Conservation (phyloP, 64 coral and sea anemone species). For the Stichodactyla helianthus region DNA sequence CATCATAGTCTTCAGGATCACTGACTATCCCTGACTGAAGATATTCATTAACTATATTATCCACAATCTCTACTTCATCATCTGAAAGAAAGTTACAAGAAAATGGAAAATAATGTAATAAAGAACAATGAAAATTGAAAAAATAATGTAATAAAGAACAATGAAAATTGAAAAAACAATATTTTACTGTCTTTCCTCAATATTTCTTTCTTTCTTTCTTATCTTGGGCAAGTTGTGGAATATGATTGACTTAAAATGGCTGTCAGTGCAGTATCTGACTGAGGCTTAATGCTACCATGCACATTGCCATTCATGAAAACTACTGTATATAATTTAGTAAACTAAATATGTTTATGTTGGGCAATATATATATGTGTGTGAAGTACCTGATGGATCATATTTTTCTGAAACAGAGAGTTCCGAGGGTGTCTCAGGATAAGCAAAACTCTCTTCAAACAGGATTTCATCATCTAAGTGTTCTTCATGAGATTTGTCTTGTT, state of each 20-base stretch:
- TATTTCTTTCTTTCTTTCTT: no score
- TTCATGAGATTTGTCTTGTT: background rate
- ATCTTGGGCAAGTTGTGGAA: no score
- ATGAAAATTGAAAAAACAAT: background rate
- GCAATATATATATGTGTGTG: background rate
- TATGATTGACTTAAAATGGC: no score
- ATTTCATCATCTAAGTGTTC: constrained; percentile 32
- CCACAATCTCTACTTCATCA: constrained; percentile 1
- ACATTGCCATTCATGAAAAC: no score
- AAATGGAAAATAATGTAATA: background rate
- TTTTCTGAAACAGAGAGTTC: constrained; percentile 37
- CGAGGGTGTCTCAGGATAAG: constrained; percentile 37
- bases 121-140: background rate
- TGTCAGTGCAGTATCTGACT: no score
- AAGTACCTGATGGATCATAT: constrained; percentile 26
- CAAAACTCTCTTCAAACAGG: constrained; percentile 53
- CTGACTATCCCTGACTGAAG: constrained; percentile 4
- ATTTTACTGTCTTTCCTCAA: no score
- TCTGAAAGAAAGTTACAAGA: background rate
- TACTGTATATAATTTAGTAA: no score
- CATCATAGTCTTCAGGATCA: constrained; percentile 1
- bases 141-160: background rate
- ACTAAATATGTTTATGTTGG: no score
- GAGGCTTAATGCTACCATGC: no score
- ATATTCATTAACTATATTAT: constrained; percentile 16